Percentiles rank a stretch among this genome's conserved stretches.
Conservation (phyloP, 1,140 invertebrate genomes). For the Littorina saxatilis region DNA sequence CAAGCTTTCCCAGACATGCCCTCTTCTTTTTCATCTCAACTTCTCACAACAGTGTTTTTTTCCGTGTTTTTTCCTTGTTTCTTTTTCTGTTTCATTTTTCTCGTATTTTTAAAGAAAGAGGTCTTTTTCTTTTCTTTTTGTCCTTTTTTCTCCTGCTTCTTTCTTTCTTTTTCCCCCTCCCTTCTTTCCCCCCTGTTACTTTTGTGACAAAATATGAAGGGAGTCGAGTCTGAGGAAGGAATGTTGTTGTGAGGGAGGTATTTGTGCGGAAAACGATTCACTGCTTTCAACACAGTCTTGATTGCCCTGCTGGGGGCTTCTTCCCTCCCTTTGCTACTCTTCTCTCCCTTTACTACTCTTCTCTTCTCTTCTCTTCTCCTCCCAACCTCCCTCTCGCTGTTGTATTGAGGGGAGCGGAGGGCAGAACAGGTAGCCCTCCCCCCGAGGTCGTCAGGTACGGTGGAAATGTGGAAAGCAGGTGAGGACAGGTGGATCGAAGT, state of each 20-base stretch:
- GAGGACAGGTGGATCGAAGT: background rate
- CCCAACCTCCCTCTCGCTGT: background rate
- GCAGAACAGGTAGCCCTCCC: background rate
- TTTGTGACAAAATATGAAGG: too few species aligned
- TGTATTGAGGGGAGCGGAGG: background rate
- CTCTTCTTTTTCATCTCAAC: background rate
- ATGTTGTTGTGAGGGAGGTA: too few species aligned
- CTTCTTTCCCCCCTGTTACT: too few species aligned
- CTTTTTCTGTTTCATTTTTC: too few species aligned
- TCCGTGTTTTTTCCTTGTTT: too few species aligned
- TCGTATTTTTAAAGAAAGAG: too few species aligned
- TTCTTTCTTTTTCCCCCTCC: too few species aligned
- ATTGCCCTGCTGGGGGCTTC: background rate
- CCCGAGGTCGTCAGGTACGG: constrained; percentile 8
- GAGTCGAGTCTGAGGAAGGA: too few species aligned
- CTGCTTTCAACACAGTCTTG: background rate
- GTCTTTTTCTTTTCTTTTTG: too few species aligned
- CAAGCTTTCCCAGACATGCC: background rate
- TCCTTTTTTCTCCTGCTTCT: too few species aligned
- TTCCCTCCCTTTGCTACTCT: background rate
- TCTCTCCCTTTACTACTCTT: background rate
- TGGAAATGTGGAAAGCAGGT: background rate
- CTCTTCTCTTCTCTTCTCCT: background rate
- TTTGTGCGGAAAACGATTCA: constrained; percentile 17
- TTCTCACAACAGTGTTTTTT: background rate